Conservation (phyloP, 2,797 vertebrate genomes). For the Microctenopoma steveboyesi region DNA sequence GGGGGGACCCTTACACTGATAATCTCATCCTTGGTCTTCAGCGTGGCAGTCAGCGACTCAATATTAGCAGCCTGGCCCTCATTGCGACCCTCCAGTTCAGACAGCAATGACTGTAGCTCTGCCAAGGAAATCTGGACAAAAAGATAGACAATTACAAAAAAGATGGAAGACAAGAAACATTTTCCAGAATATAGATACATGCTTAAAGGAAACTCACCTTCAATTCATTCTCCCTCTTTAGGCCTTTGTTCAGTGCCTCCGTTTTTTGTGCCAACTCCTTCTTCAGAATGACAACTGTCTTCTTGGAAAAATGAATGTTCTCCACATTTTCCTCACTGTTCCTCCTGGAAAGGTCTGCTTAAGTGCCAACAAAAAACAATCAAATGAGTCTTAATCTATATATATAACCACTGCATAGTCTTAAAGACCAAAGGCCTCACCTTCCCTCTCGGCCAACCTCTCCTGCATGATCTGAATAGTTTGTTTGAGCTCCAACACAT, state of each 20-base stretch:
- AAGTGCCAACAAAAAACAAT: constrained; percentile 29
- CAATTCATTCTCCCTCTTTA: constrained; percentile 84
- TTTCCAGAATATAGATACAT: not conserved
- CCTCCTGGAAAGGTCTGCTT: constrained; percentile 77
- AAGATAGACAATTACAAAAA: not conserved
- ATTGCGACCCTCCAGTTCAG: constrained; percentile 75
- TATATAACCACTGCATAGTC: constrained; percentile 20
- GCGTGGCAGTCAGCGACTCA: constrained; percentile 78
- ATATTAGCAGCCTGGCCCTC: constrained; percentile 78
- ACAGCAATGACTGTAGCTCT: constrained; percentile 76
- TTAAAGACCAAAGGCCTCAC: constrained; percentile 62
- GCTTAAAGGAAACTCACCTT: constrained; percentile 69
- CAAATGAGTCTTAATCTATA: constrained; percentile 18
- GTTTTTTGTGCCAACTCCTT: constrained; percentile 83
- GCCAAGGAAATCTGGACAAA: constrained; percentile 76
- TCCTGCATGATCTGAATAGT: constrained; percentile 85
- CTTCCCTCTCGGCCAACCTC: constrained; percentile 78
- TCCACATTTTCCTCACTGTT: constrained; percentile 74
- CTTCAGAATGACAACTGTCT: constrained; percentile 75
- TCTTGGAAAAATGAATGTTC: constrained; percentile 69
- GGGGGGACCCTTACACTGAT: constrained; percentile 74
- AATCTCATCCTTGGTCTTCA: constrained; percentile 85
- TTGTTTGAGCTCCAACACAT: constrained; percentile 82
- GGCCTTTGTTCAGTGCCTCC: constrained; percentile 80
- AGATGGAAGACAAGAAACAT: not conserved